Conservation (phyloP, 2,888 invertebrate species). For the Hydrotaea diabolus region DNA sequence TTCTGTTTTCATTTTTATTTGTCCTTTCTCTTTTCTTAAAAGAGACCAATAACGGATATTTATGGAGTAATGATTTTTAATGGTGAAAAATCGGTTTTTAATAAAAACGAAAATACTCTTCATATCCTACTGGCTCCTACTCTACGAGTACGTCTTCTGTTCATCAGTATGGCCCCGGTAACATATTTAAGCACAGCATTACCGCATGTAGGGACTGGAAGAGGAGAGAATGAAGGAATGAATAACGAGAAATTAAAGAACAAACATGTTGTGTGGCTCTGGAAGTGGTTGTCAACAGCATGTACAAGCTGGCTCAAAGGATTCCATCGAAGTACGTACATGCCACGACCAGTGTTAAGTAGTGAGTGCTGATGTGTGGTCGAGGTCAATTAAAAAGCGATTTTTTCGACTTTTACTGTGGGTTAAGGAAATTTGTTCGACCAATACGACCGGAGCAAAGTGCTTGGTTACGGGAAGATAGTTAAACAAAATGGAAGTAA, state of each 20-base stretch:
- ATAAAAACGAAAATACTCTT: constrained; percentile 24
- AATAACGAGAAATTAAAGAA: background rate
- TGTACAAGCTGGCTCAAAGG: background rate
- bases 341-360: background rate
- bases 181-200: background rate
- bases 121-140: background rate
- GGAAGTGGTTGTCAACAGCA: background rate
- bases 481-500: too few species aligned
- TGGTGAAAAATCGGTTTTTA: constrained; percentile 40
- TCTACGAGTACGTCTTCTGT: background rate
- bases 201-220: background rate
- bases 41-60: constrained; percentile 33
- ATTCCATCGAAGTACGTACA: background rate
- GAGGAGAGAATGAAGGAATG: background rate
- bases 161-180: constrained; percentile 11
- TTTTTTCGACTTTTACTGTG: too few species aligned
- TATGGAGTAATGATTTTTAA: constrained; percentile 41
- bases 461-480: too few species aligned
- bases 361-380: background rate
- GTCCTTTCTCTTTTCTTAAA: background rate
- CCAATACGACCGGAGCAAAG: too few species aligned
- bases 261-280: background rate
- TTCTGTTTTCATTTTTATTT: constrained; percentile 5
- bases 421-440: too few species aligned
- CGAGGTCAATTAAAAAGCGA: too few species aligned